Base-by-base conservation (phyloP, 2,888 invertebrate species). In the Lysandra coridon region DNA sequence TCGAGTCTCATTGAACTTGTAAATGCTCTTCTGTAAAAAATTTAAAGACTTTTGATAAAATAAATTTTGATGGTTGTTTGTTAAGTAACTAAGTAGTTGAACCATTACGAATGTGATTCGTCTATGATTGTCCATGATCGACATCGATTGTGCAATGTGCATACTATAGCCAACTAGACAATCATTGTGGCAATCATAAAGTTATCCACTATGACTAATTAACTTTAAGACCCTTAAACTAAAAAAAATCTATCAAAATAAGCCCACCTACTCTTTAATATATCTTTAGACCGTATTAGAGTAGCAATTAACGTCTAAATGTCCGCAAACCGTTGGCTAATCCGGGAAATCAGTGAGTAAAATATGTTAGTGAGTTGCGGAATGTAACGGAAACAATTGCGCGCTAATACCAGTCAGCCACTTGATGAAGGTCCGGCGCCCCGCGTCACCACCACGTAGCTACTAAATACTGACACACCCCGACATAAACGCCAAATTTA, bases 341-440 rank as follows among this genome's bases (percentile, higher is more conserved):
- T 93, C 92, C 90, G 88, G 87, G 85, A 91, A 93, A 94, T 93
- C 93, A 90, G 91, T 86, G 88, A 87, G 88, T 89, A 89, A 90
- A 90, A 91, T 91, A 90, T 90, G 89, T 89, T 88, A 89, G 86
- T 89, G 87, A 87, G 87, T 87, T 85, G 87, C 86, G 91, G 92
- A 93, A 92, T 92, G 92, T 88, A 88, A 85, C 88, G 87, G 88
- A 89, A 93, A 93, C 94, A 93, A 93, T 92, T 89, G 92, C 86
- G 88, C 89, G 88, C 90, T 94, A 94, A 94, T 94, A 94, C 89
- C 93, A 94, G 94, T 94, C 94, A 94, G 89, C 89, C 90, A 90
- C 90, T 94, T 94, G 94, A 94, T 92, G 92, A 91, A 93, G 94
- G 94, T 94, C 84, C 83, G 82, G 83, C 82, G 83, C 84, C 88